A percentile compares a stretch with the other conserved stretches of the same genome.
These are phyloP conservation scores for Agelastica alni DNA, from an alignment of 2,888 invertebrate species.

Conservation along the genomic window DNA sequence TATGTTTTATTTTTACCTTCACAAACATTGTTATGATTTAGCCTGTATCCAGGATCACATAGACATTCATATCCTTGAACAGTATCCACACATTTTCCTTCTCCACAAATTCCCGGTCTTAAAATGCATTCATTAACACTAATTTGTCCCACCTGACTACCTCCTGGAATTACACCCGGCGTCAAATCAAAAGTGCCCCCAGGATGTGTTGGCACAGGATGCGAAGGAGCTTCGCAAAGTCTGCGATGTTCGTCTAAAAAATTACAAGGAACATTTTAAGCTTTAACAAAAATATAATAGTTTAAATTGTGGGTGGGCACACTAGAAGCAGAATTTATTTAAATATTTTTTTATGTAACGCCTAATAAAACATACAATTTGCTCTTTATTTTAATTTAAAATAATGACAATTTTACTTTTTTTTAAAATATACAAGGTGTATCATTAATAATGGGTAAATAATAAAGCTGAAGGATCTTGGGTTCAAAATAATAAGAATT, in stretches of 20 bases:
- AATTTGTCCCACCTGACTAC: conserved; percentile 38
- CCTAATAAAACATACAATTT: no score
- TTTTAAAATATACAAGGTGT: no score
- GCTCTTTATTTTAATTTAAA: no score
- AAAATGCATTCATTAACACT: conserved; percentile 77
- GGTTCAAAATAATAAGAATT: no score
- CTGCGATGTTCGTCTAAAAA: conserved; percentile 52
- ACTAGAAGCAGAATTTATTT: no score
- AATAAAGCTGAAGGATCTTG: no score
- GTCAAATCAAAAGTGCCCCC: conserved; percentile 21
- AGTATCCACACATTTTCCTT: conserved; percentile 75
- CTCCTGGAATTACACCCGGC: conserved; percentile 23
- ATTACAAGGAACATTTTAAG: no score
- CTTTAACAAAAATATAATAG: conserved; percentile 2
- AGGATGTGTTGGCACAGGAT: conserved; percentile 23
- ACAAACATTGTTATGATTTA: conserved; percentile 59
- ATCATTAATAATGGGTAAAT: no score
- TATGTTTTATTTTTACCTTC: conserved; percentile 61
- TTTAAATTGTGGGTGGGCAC: no score
- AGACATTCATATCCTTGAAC: conserved; percentile 77
- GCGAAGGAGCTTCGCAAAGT: conserved; percentile 47
- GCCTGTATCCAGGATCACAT: conserved; percentile 72
- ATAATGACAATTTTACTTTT: no score
- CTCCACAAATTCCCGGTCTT: conserved; percentile 74
- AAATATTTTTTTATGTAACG: no score